A percentile compares a stretch with the other conserved stretches of the same genome.
Evolutionary conservation across 2,113 vertebrate genomes (phyloP).

Genomic region (Entomyzon cyanotis): DNA sequence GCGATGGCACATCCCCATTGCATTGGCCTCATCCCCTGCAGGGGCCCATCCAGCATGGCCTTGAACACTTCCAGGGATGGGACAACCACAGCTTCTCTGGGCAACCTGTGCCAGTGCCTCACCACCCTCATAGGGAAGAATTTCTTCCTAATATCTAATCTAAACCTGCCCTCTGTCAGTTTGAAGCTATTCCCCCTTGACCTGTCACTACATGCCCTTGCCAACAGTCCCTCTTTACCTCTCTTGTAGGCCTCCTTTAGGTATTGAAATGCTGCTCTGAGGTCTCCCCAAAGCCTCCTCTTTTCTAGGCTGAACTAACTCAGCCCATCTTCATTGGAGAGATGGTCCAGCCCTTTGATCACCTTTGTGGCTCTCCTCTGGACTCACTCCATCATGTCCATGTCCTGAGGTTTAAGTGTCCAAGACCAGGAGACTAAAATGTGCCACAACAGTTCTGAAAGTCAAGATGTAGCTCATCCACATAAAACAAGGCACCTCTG

Average conservation of each 20-base stretch:
- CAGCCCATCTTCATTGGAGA: neutral
- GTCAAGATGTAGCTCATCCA: neutral
- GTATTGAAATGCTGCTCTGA: neutral
- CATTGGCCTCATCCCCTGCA: neutral
- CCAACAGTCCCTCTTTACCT: neutral
- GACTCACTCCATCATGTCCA: neutral
- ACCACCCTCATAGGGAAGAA: neutral
- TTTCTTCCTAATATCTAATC: neutral
- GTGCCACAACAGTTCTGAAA: neutral
- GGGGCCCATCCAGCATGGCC: neutral
- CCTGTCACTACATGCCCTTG: neutral
- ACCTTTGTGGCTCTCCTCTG: neutral
- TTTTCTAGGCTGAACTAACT: neutral
- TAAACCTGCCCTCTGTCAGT: neutral
- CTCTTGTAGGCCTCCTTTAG: neutral
- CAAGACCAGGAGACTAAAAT: neutral
- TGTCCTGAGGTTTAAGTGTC: neutral
- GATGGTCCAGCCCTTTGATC: neutral
- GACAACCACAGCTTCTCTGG: neutral
- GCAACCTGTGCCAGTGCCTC: neutral
- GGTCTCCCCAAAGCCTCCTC: neutral
- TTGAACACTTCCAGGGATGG: neutral
- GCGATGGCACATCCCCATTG: accelerated
- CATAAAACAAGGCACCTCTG: neutral
- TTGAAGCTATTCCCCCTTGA: neutral